Conservation (phyloP, 2,113 vertebrate genomes). For the Pelusios castaneus region DNA sequence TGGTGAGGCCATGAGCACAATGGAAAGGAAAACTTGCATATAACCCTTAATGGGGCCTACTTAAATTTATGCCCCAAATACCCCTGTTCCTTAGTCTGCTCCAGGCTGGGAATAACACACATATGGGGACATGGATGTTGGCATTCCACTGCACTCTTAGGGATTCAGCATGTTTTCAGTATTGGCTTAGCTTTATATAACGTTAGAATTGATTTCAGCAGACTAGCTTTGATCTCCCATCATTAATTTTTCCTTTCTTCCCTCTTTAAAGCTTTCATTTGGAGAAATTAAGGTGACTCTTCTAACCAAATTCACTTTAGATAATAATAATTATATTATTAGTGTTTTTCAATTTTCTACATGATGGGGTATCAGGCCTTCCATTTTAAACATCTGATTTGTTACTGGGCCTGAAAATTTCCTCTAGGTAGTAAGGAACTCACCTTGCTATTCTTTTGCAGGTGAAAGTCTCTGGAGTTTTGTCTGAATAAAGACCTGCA, state of each 20-base stretch:
- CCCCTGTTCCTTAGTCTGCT: not conserved
- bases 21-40: not conserved
- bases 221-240: not conserved
- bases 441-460: not conserved
- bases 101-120: not conserved
- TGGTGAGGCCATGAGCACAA: not conserved
- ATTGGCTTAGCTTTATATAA: not conserved
- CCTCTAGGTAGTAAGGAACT: not conserved
- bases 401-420: not conserved
- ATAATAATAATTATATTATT: not conserved
- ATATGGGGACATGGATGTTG: not conserved
- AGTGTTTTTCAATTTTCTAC: not conserved
- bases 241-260: not conserved
- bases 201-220: not conserved
- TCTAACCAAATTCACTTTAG: not conserved
- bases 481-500: not conserved
- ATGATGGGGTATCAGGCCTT: not conserved
- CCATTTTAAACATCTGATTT: not conserved
- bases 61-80: not conserved
- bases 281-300: not conserved
- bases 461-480: slow-evolving; percentile 4
- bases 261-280: not conserved
- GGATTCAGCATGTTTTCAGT: not conserved
- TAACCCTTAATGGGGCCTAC: not conserved
- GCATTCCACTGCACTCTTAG: not conserved